phyloP scores from a whole-genome alignment of 2,113 vertebrate genomes.

The Perca fluviatilis region DNA sequence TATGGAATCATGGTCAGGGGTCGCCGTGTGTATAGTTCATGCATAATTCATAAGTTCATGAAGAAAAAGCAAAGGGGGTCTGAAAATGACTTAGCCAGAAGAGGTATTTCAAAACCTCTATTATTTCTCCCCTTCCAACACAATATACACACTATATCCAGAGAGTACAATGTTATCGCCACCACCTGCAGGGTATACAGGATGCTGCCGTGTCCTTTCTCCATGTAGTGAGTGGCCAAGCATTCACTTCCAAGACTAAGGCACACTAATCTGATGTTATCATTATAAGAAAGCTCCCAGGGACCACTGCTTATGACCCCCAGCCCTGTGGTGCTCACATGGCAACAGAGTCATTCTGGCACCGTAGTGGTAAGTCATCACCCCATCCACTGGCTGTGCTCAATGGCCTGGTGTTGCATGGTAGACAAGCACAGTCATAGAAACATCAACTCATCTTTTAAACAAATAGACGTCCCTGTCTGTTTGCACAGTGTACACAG shows the following conservation, averaged over 20 bases:
- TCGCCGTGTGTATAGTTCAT: slow-evolving; percentile 85
- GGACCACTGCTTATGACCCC: slow-evolving; percentile 80
- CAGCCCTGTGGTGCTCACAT: slow-evolving; percentile 76
- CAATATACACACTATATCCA: slow-evolving; percentile 66
- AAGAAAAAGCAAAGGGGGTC: slow-evolving; percentile 85
- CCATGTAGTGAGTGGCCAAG: slow-evolving; percentile 72
- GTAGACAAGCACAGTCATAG: slow-evolving; percentile 75
- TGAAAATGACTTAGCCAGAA: slow-evolving; percentile 85
- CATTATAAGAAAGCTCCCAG: slow-evolving; percentile 78
- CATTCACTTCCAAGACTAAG: slow-evolving; percentile 77
- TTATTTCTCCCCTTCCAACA: slow-evolving; percentile 64
- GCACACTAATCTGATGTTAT: slow-evolving; percentile 81
- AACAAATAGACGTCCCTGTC: slow-evolving; percentile 79
- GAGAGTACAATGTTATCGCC: slow-evolving; percentile 74
- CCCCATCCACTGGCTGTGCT: slow-evolving; percentile 93
- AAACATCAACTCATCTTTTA: slow-evolving; percentile 78
- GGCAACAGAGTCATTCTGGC: slow-evolving; percentile 72
- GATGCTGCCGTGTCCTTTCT: slow-evolving; percentile 63
- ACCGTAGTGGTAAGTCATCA: slow-evolving; percentile 75
- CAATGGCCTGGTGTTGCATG: slow-evolving; percentile 93
- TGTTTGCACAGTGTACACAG: slow-evolving; percentile 64
- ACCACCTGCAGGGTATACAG: slow-evolving; percentile 73
- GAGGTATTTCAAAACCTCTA: slow-evolving; percentile 79
- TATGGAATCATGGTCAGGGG: slow-evolving; percentile 91
- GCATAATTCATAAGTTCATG: slow-evolving; percentile 96